These are phyloP conservation scores for Trichomalopsis sarcophagae DNA, from an alignment of 1,140 invertebrate genomes.

Conservation along the genomic window DNA sequence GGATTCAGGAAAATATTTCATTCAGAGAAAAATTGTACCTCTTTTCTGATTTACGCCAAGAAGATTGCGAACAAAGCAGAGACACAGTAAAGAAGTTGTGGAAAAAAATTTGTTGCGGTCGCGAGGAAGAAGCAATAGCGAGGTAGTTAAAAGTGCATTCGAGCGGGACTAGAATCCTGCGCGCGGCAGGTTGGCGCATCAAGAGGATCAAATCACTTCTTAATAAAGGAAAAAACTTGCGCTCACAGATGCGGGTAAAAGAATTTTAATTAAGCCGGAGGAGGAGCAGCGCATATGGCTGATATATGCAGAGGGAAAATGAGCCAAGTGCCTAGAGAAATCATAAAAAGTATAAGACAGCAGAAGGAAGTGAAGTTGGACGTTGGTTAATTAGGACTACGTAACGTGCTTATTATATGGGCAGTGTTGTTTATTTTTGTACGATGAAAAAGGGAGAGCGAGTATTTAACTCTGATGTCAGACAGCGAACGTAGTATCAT, in stretches of 20 bases:
- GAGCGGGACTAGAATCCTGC: not conserved
- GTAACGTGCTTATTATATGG: not conserved
- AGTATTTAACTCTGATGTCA: too few species aligned
- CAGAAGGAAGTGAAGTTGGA: not conserved
- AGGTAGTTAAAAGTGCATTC: not conserved
- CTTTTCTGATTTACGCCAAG: not conserved
- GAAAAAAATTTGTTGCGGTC: not conserved
- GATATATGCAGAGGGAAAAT: not conserved
- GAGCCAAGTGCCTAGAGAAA: not conserved
- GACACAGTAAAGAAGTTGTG: not conserved
- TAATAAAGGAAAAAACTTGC: constrained; percentile 1
- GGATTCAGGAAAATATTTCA: too few species aligned
- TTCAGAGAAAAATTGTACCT: too few species aligned
- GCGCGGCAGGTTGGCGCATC: not conserved
- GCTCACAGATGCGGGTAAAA: not conserved
- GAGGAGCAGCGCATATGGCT: not conserved
- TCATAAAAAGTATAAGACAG: not conserved
- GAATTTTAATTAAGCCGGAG: not conserved
- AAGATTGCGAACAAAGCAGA: not conserved
- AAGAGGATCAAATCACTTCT: constrained; percentile 11
- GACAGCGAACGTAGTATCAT: too few species aligned
- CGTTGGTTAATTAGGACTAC: not conserved
- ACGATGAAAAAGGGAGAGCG: too few species aligned
- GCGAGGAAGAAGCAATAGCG: not conserved
- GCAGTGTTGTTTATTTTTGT: not conserved